phyloP scores from a whole-genome alignment of 2,797 vertebrate species.

The Danio aesculapii region DNA sequence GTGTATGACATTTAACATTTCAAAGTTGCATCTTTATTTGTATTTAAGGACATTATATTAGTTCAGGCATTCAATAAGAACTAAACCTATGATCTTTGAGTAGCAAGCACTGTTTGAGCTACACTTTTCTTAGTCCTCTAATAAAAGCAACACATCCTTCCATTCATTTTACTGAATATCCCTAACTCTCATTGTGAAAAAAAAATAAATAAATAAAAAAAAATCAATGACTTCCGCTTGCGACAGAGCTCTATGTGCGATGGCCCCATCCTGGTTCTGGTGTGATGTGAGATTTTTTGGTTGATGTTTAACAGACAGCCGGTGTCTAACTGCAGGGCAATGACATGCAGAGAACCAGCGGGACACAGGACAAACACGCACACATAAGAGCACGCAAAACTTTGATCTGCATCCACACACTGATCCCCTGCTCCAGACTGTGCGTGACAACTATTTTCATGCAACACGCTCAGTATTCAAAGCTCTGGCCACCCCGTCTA shows the following conservation, averaged over 20 bases:
- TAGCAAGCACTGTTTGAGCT: not conserved
- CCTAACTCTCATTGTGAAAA: not conserved
- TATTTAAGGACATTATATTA: not conserved
- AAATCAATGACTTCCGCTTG: not conserved
- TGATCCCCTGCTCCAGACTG: not conserved
- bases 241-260: not conserved
- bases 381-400: conserved; percentile 25
- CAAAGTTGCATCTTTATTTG: not conserved
- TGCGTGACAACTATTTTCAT: conserved; percentile 4
- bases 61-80: not conserved
- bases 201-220: no score
- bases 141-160: not conserved
- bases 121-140: not conserved
- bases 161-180: not conserved
- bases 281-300: conserved; percentile 14
- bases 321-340: conserved; percentile 18
- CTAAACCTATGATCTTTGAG: not conserved
- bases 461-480: not conserved
- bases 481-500: conserved; percentile 27
- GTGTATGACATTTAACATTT: no score
- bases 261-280: not conserved
- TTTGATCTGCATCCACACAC: conserved; percentile 23
- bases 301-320: conserved; percentile 29
- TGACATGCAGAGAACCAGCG: conserved; percentile 25
- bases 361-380: conserved; percentile 21